These are phyloP conservation scores for Tetramorium alpestre DNA, from an alignment of 1,140 invertebrate species.

Conservation along the genomic window DNA sequence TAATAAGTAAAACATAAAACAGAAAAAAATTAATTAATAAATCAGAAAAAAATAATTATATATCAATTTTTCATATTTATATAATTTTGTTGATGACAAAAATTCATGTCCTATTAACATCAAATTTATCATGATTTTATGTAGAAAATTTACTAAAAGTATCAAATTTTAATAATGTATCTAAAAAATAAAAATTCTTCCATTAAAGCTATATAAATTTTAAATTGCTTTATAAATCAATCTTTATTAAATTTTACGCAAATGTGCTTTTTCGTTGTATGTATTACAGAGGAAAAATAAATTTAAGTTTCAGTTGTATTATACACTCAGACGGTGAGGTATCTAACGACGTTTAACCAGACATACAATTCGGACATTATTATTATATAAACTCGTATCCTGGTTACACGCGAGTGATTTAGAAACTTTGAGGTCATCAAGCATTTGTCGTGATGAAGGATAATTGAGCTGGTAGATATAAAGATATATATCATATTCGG, in stretches of 20 bases:
- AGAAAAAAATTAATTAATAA: too few species aligned
- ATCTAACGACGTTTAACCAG: constrained; percentile 51
- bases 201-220: not conserved
- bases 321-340: constrained; percentile 2
- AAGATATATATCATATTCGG: constrained; percentile 41
- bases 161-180: not conserved
- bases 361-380: constrained; percentile 56
- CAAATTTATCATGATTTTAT: not conserved
- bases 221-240: not conserved
- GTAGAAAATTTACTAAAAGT: not conserved
- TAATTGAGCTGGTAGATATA: constrained; percentile 14
- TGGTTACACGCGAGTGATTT: constrained; percentile 41
- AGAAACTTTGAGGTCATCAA: constrained; percentile 66
- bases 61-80: too few species aligned
- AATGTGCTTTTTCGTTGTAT: not conserved
- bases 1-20: too few species aligned
- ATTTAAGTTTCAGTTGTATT: not conserved
- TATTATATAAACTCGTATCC: constrained; percentile 70
- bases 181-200: not conserved
- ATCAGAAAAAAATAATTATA: too few species aligned
- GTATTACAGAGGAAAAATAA: not conserved
- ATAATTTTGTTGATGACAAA: too few species aligned
- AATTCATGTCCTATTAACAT: too few species aligned
- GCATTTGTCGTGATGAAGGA: constrained; percentile 43
- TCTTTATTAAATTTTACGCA: not conserved